Base-by-base conservation (phyloP, 2,113 vertebrate species). In the Passer domesticus region DNA sequence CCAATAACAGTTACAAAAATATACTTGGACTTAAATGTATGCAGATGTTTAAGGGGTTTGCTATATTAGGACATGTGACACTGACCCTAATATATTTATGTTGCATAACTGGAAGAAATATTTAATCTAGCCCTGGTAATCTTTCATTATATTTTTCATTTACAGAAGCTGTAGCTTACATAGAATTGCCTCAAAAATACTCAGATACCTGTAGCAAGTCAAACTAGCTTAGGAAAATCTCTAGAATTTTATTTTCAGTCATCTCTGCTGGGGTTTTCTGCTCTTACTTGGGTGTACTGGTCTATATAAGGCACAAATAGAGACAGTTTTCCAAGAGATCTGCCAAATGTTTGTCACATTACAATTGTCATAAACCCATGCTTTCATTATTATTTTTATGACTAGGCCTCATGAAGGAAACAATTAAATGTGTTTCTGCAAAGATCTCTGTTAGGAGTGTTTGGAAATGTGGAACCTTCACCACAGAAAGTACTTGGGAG, bases 361-460 rank as follows among this genome's bases (percentile, higher is more conserved):
- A 35, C 17, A 81, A 15, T 22, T 43, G 43, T 76, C 59, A 87
- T 25, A 74, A 89, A 49, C 7, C 11, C 55, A 60, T 73, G n/a
- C 6, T 68, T 96, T 68, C 76, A 52, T 68, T 43, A 77, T 60
- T 90, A 76, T 92, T 93, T 91, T 92, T 75, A 84, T 69, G 16
- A 80, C 21, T 64, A 33, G 18, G 15, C 60, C 52, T 69, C 47
- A 91, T 72, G 95, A 81, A 95, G n/a, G 27, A 74, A 87, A n/a
- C 4, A 63, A 72, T 39, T 70, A 86, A 76, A 24, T 64, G 53
- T 30, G 8, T 84, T 90, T 69, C 43, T 74, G 30, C 12, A 70
- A 53, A 70, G 43, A 63, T n/a, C 46, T 83, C 59, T 70, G 30
- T 59, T 59, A 35, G n/a, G n/a, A 84, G 87, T 28, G 37, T 33